Percentiles rank a stretch among this genome's conserved stretches.
Conservation (phyloP, 1,140 invertebrate species). For the Lerema accius region DNA sequence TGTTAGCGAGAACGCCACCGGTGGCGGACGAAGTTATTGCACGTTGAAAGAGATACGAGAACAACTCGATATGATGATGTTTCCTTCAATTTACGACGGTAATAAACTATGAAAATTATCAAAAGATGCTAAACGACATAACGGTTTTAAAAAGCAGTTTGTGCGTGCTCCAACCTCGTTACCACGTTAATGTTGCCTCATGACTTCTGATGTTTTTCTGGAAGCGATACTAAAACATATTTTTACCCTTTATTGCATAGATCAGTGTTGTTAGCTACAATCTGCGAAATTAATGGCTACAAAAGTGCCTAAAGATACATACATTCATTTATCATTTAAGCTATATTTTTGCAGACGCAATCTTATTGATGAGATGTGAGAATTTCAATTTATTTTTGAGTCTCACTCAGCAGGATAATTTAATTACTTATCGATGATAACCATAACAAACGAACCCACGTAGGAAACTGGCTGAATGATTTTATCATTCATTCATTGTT, state of each 20-base stretch:
- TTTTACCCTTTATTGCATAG: not conserved
- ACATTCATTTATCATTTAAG: too few relatives aligned
- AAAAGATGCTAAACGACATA: conserved; percentile 3
- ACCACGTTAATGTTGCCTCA: not conserved
- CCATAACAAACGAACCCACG: too few relatives aligned
- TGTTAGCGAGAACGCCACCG: not conserved
- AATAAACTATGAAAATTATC: conserved; percentile 30
- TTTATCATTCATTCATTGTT: too few relatives aligned
- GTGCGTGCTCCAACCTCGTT: not conserved
- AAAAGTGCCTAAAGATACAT: too few relatives aligned
- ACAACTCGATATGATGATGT: conserved; percentile 20
- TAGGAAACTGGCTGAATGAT: too few relatives aligned
- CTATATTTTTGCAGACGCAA: too few relatives aligned
- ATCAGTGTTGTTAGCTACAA: too few relatives aligned
- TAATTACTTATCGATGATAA: too few relatives aligned
- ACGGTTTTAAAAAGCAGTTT: conserved; percentile 1
- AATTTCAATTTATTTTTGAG: too few relatives aligned
- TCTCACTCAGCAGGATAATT: too few relatives aligned
- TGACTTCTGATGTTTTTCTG: not conserved
- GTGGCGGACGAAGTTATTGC: not conserved
- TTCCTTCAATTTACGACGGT: conserved; percentile 19
- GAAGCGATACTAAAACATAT: not conserved
- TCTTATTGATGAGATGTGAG: too few relatives aligned
- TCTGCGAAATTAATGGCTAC: too few relatives aligned
- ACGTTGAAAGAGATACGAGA: conserved; percentile 18